Evolutionary conservation across 2,888 invertebrate species (phyloP), one percentile per base, ranked within the genome.

Genomic region (Pherbina coryleti): DNA sequence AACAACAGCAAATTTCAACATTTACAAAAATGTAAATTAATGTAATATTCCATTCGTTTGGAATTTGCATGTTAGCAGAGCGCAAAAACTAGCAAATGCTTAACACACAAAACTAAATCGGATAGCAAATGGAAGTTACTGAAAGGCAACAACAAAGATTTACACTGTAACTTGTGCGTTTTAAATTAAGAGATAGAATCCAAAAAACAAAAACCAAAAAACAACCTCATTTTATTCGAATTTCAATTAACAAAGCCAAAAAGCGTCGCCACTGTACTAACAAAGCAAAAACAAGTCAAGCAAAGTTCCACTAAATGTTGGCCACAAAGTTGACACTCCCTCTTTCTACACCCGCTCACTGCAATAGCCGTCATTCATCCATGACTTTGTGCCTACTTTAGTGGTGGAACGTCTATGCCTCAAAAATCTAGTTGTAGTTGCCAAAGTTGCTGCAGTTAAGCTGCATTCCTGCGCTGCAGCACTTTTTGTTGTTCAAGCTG

Each of bases 391-490:
- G 5, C 34, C 7, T 55, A 55, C n/a, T n/a, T 64, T 31, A 1
- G 67, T 37, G 22, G 28, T n/a, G 11, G 25, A 31, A 14, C 5
- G n/a, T 25, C 19, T 53, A 64, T 34, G 55, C 28, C 49, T 31
- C 37, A 76, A 74, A 70, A 53, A 74, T 71, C 76, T 76, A 31
- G 74, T 60, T 51, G 55, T 34, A 64, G 75, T 79, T 76, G 66
- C 66, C 64, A 31, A 28, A 64, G 4, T 3, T 25, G 28, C 14
- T 62, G 62, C 25, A 62, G 8, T 28, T 19, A 17, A 14, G 31
- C 17, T 62, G 62, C 28, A 64, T 64, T 64, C 34, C 64, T 17
- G 31, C 57, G 14, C 25, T n/a, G 28, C 19, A 3, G 22, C n/a
- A 37, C 5, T 37, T 37, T 31, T 1, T 8, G 22, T 60, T 73